A percentile compares a stretch with the other conserved stretches of the same genome.
Conservation (phyloP, 2,888 invertebrate species). For the Dicyrtoma fusca region DNA sequence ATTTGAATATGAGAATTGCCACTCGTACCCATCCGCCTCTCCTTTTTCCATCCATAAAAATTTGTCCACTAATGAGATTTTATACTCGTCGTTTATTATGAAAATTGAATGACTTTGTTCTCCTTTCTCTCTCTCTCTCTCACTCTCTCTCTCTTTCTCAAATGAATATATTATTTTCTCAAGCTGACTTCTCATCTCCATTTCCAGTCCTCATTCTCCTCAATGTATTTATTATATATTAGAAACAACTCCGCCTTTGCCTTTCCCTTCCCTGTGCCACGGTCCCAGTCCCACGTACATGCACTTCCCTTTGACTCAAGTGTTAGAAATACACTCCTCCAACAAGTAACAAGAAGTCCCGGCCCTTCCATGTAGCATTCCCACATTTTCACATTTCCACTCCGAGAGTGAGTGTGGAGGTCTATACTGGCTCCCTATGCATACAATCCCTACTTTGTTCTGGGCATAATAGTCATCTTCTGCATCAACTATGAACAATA, state of each 20-base stretch:
- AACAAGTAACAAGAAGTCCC: too few relatives aligned
- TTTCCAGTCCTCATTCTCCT: constrained; percentile 27
- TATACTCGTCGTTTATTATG: constrained; percentile 53
- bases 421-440: too few relatives aligned
- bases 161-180: constrained; percentile 54
- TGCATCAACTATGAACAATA: constrained; percentile 7
- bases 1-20: constrained; percentile 48
- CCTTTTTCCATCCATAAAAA: constrained; percentile 44
- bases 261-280: constrained; percentile 2
- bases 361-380: neutral
- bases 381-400: constrained; percentile 3
- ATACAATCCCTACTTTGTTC: neutral
- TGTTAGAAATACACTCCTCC: too few relatives aligned
- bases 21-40: constrained; percentile 27
- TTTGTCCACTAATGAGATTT: constrained; percentile 54
- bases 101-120: constrained; percentile 55
- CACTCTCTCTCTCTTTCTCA: constrained; percentile 34
- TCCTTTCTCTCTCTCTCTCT: constrained; percentile 35
- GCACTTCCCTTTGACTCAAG: too few relatives aligned
- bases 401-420: too few relatives aligned
- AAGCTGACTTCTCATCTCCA: constrained; percentile 44
- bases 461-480: too few relatives aligned
- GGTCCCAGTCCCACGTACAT: too few relatives aligned
- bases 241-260: constrained; percentile 18
- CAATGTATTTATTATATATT: constrained; percentile 31